Evolutionary conservation across 2,113 vertebrate species (phyloP).

Genomic region (Petaurus breviceps): DNA sequence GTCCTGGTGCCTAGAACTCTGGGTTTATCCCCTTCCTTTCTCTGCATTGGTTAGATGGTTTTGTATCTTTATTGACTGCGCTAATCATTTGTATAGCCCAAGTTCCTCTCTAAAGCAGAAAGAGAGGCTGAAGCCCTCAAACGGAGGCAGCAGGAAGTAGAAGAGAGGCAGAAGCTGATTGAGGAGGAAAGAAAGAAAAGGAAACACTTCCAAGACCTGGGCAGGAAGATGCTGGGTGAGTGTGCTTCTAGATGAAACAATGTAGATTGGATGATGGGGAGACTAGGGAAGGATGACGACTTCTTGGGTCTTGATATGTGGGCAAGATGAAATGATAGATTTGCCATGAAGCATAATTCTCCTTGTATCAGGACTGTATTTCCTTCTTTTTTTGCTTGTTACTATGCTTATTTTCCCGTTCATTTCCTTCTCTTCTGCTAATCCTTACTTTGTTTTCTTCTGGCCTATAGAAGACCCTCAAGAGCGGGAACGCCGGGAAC

Average conservation of each 20-base stretch:
- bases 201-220: conserved; percentile 95
- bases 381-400: neutral
- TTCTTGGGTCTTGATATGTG: neutral
- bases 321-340: neutral
- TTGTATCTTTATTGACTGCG: neutral
- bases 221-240: conserved; percentile 97
- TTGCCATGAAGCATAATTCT: neutral
- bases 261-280: neutral
- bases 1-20: neutral
- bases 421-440: neutral
- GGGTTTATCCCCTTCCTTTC: neutral
- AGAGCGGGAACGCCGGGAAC: conserved; percentile 93
- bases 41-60: neutral
- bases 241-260: too few relatives aligned
- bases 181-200: conserved; percentile 97
- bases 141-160: conserved; percentile 91
- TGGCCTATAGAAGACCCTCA: conserved; percentile 94
- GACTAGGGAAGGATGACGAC: neutral
- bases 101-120: conserved; percentile 96
- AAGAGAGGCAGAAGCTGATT: conserved; percentile 89
- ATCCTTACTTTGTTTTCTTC: conserved; percentile 56
- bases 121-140: conserved; percentile 95
- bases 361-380: accelerated
- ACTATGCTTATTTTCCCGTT: neutral
- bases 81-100: conserved; percentile 85